These are phyloP conservation scores for Neoseiulus cucumeris DNA, from an alignment of 1,140 invertebrate genomes.

Conservation along the genomic window DNA sequence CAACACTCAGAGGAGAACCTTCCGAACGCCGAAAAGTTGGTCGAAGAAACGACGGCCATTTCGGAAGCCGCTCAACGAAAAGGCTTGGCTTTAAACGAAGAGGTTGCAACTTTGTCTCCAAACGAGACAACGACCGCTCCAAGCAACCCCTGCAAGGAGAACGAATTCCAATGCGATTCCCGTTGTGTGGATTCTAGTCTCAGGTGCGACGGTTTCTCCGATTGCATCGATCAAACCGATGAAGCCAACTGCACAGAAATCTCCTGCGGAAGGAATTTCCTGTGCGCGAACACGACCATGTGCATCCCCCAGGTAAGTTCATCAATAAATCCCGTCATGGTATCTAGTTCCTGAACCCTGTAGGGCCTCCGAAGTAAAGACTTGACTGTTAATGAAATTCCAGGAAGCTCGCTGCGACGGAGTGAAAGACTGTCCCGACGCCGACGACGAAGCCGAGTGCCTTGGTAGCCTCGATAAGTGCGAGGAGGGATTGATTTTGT, in stretches of 20 bases:
- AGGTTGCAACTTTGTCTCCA: background rate
- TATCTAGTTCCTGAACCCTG: no score
- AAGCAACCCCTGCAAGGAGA: background rate
- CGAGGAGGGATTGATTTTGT: background rate
- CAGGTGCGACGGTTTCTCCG: background rate
- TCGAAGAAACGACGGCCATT: background rate
- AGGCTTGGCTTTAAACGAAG: background rate
- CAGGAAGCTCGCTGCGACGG: background rate
- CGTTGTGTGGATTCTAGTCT: background rate
- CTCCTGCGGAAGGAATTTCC: background rate
- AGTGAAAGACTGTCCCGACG: slow-evolving; percentile 1
- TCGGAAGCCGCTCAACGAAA: background rate
- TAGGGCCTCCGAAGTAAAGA: no score
- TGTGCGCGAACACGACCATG: background rate
- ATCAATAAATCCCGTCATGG: no score
- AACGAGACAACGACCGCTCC: slow-evolving; percentile 3
- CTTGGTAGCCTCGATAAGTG: background rate
- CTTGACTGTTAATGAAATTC: no score
- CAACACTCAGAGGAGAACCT: background rate
- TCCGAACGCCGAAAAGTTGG: background rate
- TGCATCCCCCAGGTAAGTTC: background rate
- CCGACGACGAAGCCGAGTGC: background rate
- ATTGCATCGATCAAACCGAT: background rate
- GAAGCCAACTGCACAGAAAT: background rate
- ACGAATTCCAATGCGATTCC: background rate